phyloP scores from a whole-genome alignment of 2,113 vertebrate species.

The Poicephalus meyeri region DNA sequence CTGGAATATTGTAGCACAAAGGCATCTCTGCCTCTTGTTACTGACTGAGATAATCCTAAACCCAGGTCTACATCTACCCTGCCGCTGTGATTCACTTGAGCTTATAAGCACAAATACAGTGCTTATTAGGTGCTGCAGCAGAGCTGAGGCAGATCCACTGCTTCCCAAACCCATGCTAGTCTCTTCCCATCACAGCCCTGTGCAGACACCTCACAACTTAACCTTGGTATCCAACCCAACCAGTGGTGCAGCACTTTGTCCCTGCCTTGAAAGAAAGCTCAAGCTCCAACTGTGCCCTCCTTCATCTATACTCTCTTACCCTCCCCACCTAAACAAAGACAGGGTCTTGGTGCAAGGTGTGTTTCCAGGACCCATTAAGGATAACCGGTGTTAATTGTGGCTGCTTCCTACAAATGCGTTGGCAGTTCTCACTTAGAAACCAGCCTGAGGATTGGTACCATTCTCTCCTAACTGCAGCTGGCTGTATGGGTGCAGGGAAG shows the following conservation, averaged over 20 bases:
- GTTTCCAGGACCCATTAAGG: not conserved
- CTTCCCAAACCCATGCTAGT: not conserved
- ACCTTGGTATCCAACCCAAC: not conserved
- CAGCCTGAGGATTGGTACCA: not conserved
- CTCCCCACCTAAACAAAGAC: not conserved
- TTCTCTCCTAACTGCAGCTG: not conserved
- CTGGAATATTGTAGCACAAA: not conserved
- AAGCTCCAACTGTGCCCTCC: not conserved
- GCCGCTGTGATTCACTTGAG: not conserved
- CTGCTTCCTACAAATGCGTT: not conserved
- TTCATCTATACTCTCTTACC: not conserved
- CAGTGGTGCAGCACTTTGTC: not conserved
- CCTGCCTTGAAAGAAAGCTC: not conserved
- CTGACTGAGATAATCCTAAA: not conserved
- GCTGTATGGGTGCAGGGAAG: not conserved
- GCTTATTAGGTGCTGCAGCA: not conserved
- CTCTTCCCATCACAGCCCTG: not conserved
- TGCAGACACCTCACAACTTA: not conserved
- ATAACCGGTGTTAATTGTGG: not conserved
- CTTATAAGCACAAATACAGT: not conserved
- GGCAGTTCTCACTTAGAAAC: not conserved
- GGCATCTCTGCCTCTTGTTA: not conserved
- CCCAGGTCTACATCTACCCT: accelerated
- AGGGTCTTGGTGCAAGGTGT: not conserved
- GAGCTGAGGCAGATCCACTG: not conserved